Base-by-base conservation (phyloP, 1,140 invertebrate species). In the Nomia melanderi region DNA sequence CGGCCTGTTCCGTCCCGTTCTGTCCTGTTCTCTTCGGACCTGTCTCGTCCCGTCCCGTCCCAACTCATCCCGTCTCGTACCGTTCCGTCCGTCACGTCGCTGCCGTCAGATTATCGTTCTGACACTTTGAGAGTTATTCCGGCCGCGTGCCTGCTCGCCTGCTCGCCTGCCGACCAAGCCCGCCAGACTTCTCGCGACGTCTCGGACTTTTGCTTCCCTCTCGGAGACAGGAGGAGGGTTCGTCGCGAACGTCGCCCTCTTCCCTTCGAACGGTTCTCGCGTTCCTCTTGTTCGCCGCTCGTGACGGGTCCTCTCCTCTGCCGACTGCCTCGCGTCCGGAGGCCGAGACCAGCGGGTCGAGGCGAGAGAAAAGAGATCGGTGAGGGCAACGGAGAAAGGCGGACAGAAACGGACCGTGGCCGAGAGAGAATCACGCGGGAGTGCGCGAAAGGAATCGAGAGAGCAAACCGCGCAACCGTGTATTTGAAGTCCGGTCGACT, bases 91-190 rank as follows among this genome's bases (percentile, higher is more conserved):
- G 90, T 92, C 92, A 91, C 88, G 87, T 92, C 88, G 91, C 90
- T 85, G 79, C 87, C 89, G 91, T 92, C 92, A 92, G 92, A 92
- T 92, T 92, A 92, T 92, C 91, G 91, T 92, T 92, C 91, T 92
- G 92, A 92, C 92, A 92, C 90, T 92, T 92, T 92, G 86, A 88
- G 88, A 92, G 91, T 92, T 92, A 92, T 92, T 92, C 90, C 89
- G 87, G 85, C 86, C 88, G 85, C 85, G 84, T 81, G 79, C 85
- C 73, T 77, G 31, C 57, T 57, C 44, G 50, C 31, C 73, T n/a
- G n/a, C n/a, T n/a, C n/a, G n/a, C n/a, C n/a, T n/a, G n/a, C n/a
- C n/a, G n/a, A n/a, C n/a, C n/a, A n/a, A n/a, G n/a, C n/a, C n/a
- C n/a, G n/a, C n/a, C n/a, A n/a, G n/a, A n/a, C n/a, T 77, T 41